Conservation (phyloP, 2,888 invertebrate species). For the Ectropis crepuscularia region DNA sequence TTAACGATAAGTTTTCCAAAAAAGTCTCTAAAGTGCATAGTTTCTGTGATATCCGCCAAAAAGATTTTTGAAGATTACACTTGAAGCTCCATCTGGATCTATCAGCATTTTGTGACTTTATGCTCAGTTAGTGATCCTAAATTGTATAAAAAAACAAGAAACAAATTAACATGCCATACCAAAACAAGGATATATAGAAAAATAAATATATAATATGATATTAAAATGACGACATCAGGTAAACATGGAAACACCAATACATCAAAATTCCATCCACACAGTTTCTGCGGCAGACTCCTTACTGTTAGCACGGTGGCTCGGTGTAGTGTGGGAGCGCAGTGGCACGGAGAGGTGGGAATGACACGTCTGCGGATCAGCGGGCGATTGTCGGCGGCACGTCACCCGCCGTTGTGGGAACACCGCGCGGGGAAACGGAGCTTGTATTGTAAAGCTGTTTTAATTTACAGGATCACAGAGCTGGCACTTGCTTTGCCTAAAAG, state of each 20-base stretch:
- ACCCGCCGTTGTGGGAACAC: conserved; percentile 43
- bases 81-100: no score
- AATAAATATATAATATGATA: no score
- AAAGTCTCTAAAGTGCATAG: no score
- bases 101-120: no score
- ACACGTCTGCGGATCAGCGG: conserved; percentile 47
- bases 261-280: neutral
- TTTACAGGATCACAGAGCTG: neutral
- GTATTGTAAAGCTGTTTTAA: neutral
- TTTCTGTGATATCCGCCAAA: no score
- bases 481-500: no score
- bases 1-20: no score
- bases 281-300: neutral
- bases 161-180: no score
- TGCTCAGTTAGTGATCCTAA: no score
- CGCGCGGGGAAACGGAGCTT: conserved; percentile 5
- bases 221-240: neutral
- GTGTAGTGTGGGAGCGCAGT: conserved; percentile 27
- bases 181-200: no score
- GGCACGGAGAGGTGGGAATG: conserved; percentile 39
- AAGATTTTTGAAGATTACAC: no score
- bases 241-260: neutral
- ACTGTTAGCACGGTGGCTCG: conserved; percentile 10
- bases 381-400: conserved; percentile 57
- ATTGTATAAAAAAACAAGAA: no score